phyloP scores from a whole-genome alignment of 1,140 invertebrate genomes.

The Xylocopa sonorina region DNA sequence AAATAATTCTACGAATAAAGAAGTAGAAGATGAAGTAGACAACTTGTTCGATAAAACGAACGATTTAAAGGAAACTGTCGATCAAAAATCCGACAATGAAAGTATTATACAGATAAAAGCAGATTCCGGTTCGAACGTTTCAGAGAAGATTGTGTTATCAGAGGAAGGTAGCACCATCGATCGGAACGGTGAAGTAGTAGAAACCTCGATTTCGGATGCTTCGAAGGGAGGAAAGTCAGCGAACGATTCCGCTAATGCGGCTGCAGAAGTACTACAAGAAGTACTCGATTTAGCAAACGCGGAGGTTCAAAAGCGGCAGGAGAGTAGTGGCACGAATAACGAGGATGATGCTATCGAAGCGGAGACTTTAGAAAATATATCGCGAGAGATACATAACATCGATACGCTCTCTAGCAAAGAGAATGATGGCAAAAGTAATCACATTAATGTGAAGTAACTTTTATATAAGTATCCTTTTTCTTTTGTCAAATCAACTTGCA shows the following conservation, averaged over 20 bases:
- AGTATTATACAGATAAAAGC: not conserved
- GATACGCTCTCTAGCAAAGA: constrained; percentile 70
- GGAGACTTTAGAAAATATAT: constrained; percentile 64
- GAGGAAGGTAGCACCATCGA: not conserved
- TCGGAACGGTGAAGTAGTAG: not conserved
- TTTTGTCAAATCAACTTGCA: too few relatives aligned
- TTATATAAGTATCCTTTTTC: too few relatives aligned
- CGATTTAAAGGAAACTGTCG: not conserved
- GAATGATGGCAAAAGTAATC: constrained; percentile 21
- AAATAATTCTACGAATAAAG: not conserved
- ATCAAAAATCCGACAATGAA: not conserved
- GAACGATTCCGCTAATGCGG: constrained; percentile 31
- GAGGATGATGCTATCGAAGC: constrained; percentile 17
- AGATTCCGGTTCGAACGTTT: not conserved
- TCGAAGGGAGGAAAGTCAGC: not conserved
- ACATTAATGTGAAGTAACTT: not conserved
- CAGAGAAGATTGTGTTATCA: not conserved
- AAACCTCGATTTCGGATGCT: not conserved
- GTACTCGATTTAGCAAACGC: constrained; percentile 61
- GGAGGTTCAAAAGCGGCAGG: constrained; percentile 46
- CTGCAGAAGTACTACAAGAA: constrained; percentile 58
- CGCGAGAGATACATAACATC: constrained; percentile 65
- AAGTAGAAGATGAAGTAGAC: not conserved
- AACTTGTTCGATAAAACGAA: not conserved
- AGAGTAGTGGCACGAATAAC: constrained; percentile 9